Evolutionary conservation across 2,888 invertebrate genomes (phyloP).

Genomic region (Dasypolia templi): DNA sequence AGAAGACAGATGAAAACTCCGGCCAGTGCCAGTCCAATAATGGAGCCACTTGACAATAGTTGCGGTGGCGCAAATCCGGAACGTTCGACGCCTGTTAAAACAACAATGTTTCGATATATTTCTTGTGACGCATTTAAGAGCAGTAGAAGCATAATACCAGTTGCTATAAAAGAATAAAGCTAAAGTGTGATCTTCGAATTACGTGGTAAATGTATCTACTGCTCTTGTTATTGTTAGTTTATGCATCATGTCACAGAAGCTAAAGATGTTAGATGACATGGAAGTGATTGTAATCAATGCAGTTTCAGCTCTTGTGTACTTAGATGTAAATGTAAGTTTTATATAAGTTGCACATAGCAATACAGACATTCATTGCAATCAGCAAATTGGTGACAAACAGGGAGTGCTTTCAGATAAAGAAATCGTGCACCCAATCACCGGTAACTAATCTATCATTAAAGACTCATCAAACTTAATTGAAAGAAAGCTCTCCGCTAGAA

Average conservation of each 20-base stretch:
- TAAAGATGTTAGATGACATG: constrained; percentile 86
- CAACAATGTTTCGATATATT: constrained; percentile 63
- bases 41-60: constrained; percentile 93
- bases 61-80: constrained; percentile 88
- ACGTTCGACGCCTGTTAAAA: constrained; percentile 85
- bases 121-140: constrained; percentile 68
- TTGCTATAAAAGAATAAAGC: constrained; percentile 51
- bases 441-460: constrained; percentile 68
- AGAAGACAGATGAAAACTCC: constrained; percentile 95
- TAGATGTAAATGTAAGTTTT: constrained; percentile 53
- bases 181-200: constrained; percentile 54
- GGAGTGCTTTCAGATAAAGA: constrained; percentile 88
- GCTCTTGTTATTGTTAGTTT: constrained; percentile 85
- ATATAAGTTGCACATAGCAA: constrained; percentile 50
- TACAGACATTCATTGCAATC: constrained; percentile 83
- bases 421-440: constrained; percentile 89
- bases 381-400: constrained; percentile 76
- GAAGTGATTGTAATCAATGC: constrained; percentile 86
- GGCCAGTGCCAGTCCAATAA: constrained; percentile 96
- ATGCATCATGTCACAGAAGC: constrained; percentile 86
- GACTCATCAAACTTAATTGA: constrained; percentile 66
- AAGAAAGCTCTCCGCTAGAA: constrained; percentile 87
- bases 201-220: constrained; percentile 76
- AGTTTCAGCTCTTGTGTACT: constrained; percentile 70
- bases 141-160: constrained; percentile 79